A percentile compares a stretch with the other conserved stretches of the same genome.
Conservation (phyloP, 2,113 vertebrate species). For the Hippocampus barbouri region DNA sequence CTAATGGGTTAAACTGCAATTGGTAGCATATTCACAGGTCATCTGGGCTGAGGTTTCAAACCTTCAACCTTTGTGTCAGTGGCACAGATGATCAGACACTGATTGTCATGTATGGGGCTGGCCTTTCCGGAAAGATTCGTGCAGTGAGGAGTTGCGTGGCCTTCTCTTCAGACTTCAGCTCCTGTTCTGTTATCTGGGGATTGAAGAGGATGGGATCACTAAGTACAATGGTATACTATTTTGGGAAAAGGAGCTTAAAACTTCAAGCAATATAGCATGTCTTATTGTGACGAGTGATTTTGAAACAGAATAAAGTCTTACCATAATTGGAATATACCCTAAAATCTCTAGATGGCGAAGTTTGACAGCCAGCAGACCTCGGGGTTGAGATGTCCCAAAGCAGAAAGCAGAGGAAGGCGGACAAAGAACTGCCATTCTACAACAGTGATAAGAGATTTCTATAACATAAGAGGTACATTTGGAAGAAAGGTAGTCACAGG, state of each 20-base stretch:
- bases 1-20: background rate
- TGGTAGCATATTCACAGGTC: background rate
- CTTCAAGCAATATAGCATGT: background rate
- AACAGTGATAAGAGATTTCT: conserved; percentile 12
- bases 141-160: conserved; percentile 64
- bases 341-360: conserved; percentile 79
- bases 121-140: conserved; percentile 64
- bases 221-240: background rate
- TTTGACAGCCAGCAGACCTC: conserved; percentile 78
- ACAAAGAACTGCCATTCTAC: conserved; percentile 81
- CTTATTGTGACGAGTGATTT: background rate
- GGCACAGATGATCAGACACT: background rate
- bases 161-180: conserved; percentile 66
- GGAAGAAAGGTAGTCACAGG: background rate
- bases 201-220: conserved; percentile 8
- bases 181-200: conserved; percentile 68
- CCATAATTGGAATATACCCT: conserved; percentile 82
- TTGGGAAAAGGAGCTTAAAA: background rate
- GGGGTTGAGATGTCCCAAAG: conserved; percentile 70
- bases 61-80: background rate
- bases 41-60: background rate
- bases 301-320: conserved; percentile 62
- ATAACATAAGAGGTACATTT: background rate
- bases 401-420: conserved; percentile 69
- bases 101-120: background rate